Percentiles rank a stretch among this genome's conserved stretches.
phyloP scores from a whole-genome alignment of 2,888 invertebrate genomes.

The Platynereis dumerilii region DNA sequence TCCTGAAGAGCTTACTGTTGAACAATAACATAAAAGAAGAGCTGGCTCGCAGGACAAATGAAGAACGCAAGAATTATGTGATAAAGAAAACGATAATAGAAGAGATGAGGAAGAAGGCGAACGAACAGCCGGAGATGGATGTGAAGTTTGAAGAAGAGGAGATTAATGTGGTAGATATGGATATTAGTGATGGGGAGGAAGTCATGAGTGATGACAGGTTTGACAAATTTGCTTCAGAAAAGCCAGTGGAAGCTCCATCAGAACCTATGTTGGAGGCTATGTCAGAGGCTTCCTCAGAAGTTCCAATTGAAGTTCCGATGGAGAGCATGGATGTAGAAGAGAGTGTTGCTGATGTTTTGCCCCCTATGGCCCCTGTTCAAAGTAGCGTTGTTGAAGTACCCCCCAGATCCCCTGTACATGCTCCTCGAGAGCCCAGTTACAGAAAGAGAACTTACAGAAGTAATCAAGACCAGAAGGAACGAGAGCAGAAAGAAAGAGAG shows the following conservation, averaged over 20 bases:
- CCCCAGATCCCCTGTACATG: not conserved
- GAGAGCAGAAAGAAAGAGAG: too few relatives aligned
- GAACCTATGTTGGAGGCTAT: too few relatives aligned
- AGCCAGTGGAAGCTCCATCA: too few relatives aligned
- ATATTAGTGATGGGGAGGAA: not conserved
- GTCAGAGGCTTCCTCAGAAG: too few relatives aligned
- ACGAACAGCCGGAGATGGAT: not conserved
- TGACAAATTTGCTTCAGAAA: not conserved
- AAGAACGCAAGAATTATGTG: constrained; percentile 6
- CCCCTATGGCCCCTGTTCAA: too few relatives aligned
- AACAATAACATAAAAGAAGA: constrained; percentile 21
- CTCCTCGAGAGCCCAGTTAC: not conserved
- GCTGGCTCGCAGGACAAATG: constrained; percentile 2
- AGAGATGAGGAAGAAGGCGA: not conserved
- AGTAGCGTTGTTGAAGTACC: not conserved
- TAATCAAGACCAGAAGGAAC: not conserved
- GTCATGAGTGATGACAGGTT: not conserved
- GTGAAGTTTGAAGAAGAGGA: not conserved
- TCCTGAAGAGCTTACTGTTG: constrained; percentile 27
- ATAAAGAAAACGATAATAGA: not conserved
- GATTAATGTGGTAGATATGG: not conserved
- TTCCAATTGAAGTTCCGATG: too few relatives aligned
- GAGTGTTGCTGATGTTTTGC: not conserved
- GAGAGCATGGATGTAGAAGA: not conserved
- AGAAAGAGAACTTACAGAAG: constrained; percentile 1